Conservation (phyloP, 2,797 vertebrate species). For the Pseudocheirus occidentalis region DNA sequence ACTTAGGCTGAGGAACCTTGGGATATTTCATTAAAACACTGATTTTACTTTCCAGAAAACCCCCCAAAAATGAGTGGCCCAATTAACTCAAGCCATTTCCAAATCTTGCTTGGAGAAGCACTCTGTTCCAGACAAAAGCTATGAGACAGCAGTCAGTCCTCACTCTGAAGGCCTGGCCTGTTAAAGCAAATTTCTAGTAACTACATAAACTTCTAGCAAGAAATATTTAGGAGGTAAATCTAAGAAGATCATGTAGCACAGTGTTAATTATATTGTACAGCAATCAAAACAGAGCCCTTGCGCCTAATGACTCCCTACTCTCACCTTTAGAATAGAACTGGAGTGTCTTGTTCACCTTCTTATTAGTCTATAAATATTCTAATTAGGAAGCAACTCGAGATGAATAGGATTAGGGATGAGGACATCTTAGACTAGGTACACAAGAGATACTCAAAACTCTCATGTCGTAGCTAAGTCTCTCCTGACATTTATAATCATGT, state of each 20-base stretch:
- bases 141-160: background rate
- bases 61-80: background rate
- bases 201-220: background rate
- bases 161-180: background rate
- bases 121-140: background rate
- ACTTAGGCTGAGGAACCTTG: background rate
- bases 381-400: conserved; percentile 90
- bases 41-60: background rate
- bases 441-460: conserved; percentile 81
- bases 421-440: conserved; percentile 78
- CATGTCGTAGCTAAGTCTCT: conserved; percentile 85
- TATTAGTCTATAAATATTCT: conserved; percentile 94
- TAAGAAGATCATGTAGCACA: conserved; percentile 70
- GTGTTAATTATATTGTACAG: conserved; percentile 86
- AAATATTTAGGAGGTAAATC: conserved; percentile 56
- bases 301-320: conserved; percentile 84
- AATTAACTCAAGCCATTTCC: background rate
- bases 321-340: conserved; percentile 89
- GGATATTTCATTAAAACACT: too few relatives aligned
- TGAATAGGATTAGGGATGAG: conserved; percentile 88
- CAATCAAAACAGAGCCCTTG: conserved; percentile 84
- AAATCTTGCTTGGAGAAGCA: background rate
- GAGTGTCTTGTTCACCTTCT: conserved; percentile 90
- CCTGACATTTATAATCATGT: conserved; percentile 89
- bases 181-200: background rate